These are phyloP conservation scores for Hycleus phaleratus DNA, from an alignment of 1,140 invertebrate species.

Conservation along the genomic window DNA sequence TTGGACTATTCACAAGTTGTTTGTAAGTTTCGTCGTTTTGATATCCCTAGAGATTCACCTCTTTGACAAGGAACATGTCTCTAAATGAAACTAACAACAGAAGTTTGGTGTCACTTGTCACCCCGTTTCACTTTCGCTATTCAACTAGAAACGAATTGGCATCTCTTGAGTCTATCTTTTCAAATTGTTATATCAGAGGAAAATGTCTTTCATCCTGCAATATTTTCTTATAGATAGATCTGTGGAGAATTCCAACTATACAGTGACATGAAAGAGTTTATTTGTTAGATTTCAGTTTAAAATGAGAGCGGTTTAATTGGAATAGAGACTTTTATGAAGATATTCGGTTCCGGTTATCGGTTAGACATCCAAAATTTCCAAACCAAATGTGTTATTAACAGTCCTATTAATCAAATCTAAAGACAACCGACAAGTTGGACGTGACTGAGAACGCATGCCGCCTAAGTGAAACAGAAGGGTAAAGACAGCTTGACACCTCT, in stretches of 20 bases:
- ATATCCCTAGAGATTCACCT: slow-evolving; percentile 26
- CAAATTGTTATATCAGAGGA: slow-evolving; percentile 9
- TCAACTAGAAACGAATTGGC: slow-evolving; percentile 22
- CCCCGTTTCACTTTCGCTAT: slow-evolving; percentile 25
- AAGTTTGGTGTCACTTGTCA: slow-evolving; percentile 32
- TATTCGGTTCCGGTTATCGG: slow-evolving; percentile 21
- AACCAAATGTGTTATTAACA: slow-evolving; percentile 23
- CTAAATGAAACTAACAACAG: slow-evolving; percentile 30
- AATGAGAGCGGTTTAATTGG: too few species aligned
- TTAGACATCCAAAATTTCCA: slow-evolving; percentile 12
- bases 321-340: slow-evolving; percentile 24
- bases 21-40: slow-evolving; percentile 2
- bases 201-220: slow-evolving; percentile 4
- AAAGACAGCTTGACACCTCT: slow-evolving; percentile 27
- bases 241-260: too few species aligned
- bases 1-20: slow-evolving; percentile 7
- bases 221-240: too few species aligned
- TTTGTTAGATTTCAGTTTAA: too few species aligned
- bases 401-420: slow-evolving; percentile 29
- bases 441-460: slow-evolving; percentile 23
- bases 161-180: slow-evolving; percentile 16
- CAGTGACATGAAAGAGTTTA: too few species aligned
- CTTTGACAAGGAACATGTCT: slow-evolving; percentile 32
- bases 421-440: slow-evolving; percentile 23
- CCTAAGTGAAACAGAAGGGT: slow-evolving; percentile 24